Evolutionary conservation across 2,888 invertebrate genomes (phyloP).

Genomic region (Boloria selene): DNA sequence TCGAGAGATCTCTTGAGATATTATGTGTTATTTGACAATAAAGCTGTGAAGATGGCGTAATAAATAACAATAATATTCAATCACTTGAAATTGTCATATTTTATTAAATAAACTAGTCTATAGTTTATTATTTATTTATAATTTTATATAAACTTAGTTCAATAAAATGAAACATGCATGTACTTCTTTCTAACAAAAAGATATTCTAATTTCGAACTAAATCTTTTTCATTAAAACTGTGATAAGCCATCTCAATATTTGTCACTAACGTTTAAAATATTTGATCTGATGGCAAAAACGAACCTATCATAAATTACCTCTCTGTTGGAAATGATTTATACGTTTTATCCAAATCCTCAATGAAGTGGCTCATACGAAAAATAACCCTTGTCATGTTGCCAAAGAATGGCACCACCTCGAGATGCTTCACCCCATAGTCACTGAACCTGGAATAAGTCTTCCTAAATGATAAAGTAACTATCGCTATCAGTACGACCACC

Average conservation of each 20-base stretch:
- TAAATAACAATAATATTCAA: background rate
- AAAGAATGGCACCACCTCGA: conserved; percentile 50
- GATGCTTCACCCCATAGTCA: conserved; percentile 51
- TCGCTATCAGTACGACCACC: conserved; percentile 45
- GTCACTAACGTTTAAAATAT: background rate
- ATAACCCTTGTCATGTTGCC: conserved; percentile 54
- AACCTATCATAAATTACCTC: conserved; percentile 46
- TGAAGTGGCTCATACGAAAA: conserved; percentile 42
- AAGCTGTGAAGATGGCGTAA: background rate
- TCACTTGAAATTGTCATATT: too few species aligned
- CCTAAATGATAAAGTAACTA: conserved; percentile 48
- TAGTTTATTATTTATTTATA: too few species aligned
- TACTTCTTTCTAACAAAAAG: too few species aligned
- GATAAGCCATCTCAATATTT: background rate
- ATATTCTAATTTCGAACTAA: too few species aligned
- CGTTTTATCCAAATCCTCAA: conserved; percentile 39
- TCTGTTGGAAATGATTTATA: conserved; percentile 51
- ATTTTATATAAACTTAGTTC: too few species aligned
- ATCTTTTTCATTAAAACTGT: too few species aligned
- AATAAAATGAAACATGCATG: too few species aligned
- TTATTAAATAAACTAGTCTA: too few species aligned
- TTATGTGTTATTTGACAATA: background rate
- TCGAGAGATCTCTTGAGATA: background rate
- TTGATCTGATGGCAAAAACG: background rate
- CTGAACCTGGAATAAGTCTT: conserved; percentile 51